Conservation (phyloP, 2,113 vertebrate species). For the Tursiops truncatus region DNA sequence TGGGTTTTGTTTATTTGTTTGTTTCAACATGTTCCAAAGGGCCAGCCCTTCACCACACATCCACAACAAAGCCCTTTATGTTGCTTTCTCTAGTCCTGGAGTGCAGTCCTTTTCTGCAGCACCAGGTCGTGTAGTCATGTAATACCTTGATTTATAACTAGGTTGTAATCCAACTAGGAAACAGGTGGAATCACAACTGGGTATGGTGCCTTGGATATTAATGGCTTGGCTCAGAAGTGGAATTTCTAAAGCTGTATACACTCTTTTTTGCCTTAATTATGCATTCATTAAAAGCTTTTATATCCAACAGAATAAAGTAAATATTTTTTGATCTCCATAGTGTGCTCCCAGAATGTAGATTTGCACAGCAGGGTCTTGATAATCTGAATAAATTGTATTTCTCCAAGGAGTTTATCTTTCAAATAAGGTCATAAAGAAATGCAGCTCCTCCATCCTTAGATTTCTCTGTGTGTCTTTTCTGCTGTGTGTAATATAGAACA, state of each 20-base stretch:
- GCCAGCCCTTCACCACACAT: neutral
- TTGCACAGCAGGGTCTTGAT: constrained; percentile 91
- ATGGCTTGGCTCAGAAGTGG: constrained; percentile 86
- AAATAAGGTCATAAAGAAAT: constrained; percentile 90
- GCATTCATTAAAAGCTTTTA: constrained; percentile 93
- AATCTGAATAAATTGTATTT: constrained; percentile 93
- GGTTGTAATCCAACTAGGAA: constrained; percentile 85
- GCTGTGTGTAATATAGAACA: constrained; percentile 77
- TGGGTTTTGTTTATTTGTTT: constrained; percentile 25
- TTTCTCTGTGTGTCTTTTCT: constrained; percentile 84
- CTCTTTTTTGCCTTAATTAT: constrained; percentile 90
- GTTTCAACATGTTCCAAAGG: constrained; percentile 9
- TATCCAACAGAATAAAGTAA: constrained; percentile 92
- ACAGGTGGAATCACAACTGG: constrained; percentile 87
- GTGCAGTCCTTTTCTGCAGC: constrained; percentile 27
- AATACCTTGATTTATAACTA: constrained; percentile 83
- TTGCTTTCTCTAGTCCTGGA: neutral
- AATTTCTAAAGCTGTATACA: constrained; percentile 87
- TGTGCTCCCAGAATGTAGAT: constrained; percentile 91
- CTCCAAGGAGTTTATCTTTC: constrained; percentile 91
- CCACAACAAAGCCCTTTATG: neutral
- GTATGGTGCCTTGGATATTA: constrained; percentile 85
- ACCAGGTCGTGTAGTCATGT: constrained; percentile 57
- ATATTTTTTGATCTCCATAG: constrained; percentile 93
- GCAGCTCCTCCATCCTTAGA: constrained; percentile 83